A percentile compares a stretch with the other conserved stretches of the same genome.
Conservation (phyloP, 1,140 invertebrate genomes). For the Drosophila fuyamai region DNA sequence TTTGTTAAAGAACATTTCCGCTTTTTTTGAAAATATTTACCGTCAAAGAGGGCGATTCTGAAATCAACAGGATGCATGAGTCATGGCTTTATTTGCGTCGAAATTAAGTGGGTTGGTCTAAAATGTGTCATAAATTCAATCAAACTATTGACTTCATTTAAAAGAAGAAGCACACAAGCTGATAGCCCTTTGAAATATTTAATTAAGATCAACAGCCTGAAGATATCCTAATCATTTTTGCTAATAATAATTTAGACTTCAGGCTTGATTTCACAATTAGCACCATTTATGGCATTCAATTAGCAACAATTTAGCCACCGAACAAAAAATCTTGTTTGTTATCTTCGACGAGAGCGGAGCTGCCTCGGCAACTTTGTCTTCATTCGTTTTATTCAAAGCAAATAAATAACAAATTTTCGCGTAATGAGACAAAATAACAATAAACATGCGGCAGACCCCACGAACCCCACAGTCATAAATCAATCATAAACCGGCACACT, state of each 20-base stretch:
- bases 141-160: constrained; percentile 4
- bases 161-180: neutral
- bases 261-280: constrained; percentile 43
- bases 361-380: constrained; percentile 33
- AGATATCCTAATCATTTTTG: constrained; percentile 19
- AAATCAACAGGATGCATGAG: constrained; percentile 48
- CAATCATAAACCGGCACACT: constrained; percentile 34
- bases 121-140: constrained; percentile 5
- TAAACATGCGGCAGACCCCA: constrained; percentile 33
- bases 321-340: constrained; percentile 56
- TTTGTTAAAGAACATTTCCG: constrained; percentile 2
- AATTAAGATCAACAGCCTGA: neutral
- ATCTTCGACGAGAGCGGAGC: constrained; percentile 6
- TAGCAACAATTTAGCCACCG: constrained; percentile 45
- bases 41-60: constrained; percentile 5
- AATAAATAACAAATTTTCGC: constrained; percentile 51
- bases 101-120: constrained; percentile 7
- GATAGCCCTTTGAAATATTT: constrained; percentile 8
- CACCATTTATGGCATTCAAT: constrained; percentile 48
- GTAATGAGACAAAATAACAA: constrained; percentile 46
- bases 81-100: constrained; percentile 7
- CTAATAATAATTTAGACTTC: constrained; percentile 6
- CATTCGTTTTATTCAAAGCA: constrained; percentile 14
- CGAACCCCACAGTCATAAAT: constrained; percentile 30
- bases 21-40: constrained; percentile 1